Conservation (phyloP, 2,113 vertebrate genomes). For the Phylloscopus trochiloides region DNA sequence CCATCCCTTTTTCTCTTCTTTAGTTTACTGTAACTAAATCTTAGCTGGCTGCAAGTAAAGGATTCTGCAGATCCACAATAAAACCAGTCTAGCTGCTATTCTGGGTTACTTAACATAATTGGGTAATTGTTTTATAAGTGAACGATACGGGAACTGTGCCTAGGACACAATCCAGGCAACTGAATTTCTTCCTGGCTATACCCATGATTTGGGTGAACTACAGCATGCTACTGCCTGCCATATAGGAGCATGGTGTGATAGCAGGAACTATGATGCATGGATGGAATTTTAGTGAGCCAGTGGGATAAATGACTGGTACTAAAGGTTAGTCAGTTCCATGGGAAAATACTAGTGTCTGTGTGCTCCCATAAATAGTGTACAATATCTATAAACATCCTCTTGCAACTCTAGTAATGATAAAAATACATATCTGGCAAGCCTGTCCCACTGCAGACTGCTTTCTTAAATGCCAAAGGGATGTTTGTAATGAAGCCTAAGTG, state of each 20-base stretch:
- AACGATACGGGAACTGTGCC: not conserved
- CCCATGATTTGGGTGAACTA: not conserved
- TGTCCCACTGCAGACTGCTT: not conserved
- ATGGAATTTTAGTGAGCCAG: not conserved
- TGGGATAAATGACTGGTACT: not conserved
- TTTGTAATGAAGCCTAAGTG: not conserved
- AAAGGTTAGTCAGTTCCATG: not conserved
- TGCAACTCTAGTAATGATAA: not conserved
- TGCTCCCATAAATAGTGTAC: not conserved
- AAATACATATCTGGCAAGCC: accelerated
- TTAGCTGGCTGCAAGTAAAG: not conserved
- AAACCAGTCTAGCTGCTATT: not conserved
- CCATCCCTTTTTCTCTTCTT: not conserved
- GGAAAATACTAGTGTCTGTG: not conserved
- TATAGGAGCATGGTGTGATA: not conserved
- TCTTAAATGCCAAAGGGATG: not conserved
- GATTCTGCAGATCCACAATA: not conserved
- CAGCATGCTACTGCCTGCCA: not conserved
- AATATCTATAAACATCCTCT: conserved; percentile 18
- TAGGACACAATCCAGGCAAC: not conserved
- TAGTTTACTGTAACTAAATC: not conserved
- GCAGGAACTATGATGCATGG: accelerated
- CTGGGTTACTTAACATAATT: not conserved
- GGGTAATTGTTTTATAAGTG: not conserved
- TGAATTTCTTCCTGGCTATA: not conserved